Evolutionary conservation across 2,113 vertebrate genomes (phyloP).

Genomic region (Stegostoma tigrinum): DNA sequence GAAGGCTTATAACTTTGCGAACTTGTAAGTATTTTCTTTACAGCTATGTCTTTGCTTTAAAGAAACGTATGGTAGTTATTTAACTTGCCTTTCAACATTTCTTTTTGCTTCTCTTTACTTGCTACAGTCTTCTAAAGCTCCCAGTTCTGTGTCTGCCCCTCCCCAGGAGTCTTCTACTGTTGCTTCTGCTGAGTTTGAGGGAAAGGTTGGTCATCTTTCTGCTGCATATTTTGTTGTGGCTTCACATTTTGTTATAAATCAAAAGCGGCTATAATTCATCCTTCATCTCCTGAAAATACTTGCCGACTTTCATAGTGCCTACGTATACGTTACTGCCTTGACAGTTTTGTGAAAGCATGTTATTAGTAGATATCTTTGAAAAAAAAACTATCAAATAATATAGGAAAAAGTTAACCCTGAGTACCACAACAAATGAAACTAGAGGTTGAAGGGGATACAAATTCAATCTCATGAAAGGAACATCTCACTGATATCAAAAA

Average conservation of each 20-base stretch:
- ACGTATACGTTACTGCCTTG: background rate
- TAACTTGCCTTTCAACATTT: constrained; percentile 35
- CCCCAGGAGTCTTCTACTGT: constrained; percentile 69
- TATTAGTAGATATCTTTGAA: background rate
- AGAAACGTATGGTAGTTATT: background rate
- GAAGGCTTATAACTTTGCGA: background rate
- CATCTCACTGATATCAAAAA: background rate
- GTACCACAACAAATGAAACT: background rate
- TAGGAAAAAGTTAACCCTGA: background rate
- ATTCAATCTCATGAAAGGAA: background rate
- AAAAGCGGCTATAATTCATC: background rate
- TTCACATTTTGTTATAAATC: background rate
- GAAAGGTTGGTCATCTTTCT: constrained; percentile 78
- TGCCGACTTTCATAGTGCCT: background rate
- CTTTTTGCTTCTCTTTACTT: constrained; percentile 50
- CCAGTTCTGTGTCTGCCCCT: constrained; percentile 71
- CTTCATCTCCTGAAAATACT: background rate
- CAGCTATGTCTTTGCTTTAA: background rate
- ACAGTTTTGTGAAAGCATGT: background rate
- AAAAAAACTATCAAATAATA: background rate
- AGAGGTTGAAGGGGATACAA: background rate
- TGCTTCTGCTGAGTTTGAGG: constrained; percentile 67
- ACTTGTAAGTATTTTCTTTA: constrained; percentile 37
- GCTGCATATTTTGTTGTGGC: constrained; percentile 55
- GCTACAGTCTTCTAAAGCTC: constrained; percentile 79